A percentile compares a stretch with the other conserved stretches of the same genome.
These are phyloP conservation scores for Crotophaga sulcirostris DNA, from an alignment of 2,113 vertebrate species.

Conservation along the genomic window DNA sequence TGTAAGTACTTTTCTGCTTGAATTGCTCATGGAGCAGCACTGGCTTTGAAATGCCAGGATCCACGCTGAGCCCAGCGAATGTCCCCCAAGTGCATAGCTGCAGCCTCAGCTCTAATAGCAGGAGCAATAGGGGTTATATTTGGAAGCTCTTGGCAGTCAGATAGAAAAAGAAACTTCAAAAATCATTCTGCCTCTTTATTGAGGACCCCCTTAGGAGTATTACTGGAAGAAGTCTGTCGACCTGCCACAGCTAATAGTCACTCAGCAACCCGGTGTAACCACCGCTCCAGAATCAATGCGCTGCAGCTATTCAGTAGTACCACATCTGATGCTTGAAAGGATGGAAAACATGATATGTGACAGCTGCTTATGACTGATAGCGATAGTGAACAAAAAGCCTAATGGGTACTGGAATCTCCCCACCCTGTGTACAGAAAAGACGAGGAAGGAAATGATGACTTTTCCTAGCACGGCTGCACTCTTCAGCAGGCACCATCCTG, in stretches of 20 bases:
- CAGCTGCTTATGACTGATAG: conserved; percentile 35
- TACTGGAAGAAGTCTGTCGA: conserved; percentile 33
- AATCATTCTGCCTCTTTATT: not conserved
- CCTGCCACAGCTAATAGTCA: conserved; percentile 28
- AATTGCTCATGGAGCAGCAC: not conserved
- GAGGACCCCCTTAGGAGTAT: conserved; percentile 28
- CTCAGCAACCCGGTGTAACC: not conserved
- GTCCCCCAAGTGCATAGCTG: not conserved
- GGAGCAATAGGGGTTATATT: conserved; percentile 5
- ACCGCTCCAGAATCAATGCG: not conserved
- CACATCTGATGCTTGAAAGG: conserved; percentile 13
- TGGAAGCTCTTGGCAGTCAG: conserved; percentile 17
- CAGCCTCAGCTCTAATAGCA: conserved; percentile 8
- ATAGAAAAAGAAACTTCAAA: conserved; percentile 11
- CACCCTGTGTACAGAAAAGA: not conserved
- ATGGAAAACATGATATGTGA: conserved; percentile 4
- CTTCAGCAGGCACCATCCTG: not conserved
- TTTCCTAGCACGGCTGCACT: not conserved
- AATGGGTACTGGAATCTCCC: not conserved
- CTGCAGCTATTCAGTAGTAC: not conserved
- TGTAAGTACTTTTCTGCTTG: not conserved
- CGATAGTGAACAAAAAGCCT: conserved; percentile 33
- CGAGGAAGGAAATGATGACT: not conserved
- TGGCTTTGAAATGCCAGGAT: conserved; percentile 32
- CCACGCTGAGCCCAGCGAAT: not conserved